Evolutionary conservation across 2,888 invertebrate genomes (phyloP), one percentile per base, ranked within the genome.

Genomic region (Argyra leucocephala): DNA sequence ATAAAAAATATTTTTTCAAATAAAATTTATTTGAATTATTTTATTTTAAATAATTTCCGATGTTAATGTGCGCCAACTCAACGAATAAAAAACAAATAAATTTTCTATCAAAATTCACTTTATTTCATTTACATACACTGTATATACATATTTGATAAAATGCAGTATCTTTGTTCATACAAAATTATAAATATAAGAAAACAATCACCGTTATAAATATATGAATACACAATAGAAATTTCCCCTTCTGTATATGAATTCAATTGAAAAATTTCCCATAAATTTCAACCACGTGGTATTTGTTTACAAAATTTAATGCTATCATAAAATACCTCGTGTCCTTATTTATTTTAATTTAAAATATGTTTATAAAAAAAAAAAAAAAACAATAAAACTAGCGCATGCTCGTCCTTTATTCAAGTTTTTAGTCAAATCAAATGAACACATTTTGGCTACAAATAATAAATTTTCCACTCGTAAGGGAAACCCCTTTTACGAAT

Each of bases 401-500:
- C 48, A 48, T 48, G 48, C 48, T 18, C 15, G 15, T 48, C 48
- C 48, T 48, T 48, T 48, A 18, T 48, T 48, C 18, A 48, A 48
- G 12, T 12, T 3, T 48, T 48, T 26, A 31, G 61, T 9, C 61
- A 61, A 61, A 61, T 61, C 61, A 61, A 31, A 61, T 31, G 31
- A 21, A 24, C 18, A 61, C 24, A 61, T 24, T 61, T 61, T 61
- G 26, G 18, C 26, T 18, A 48, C 15, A 18, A 48, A 48, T 48
- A 48, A 48, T 48, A 48, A 48, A 48, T 48, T 48, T 48, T 48
- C 48, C 48, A 48, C 48, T 48, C 48, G 48, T 48, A 48, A 48
- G 48, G 48, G 48, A 48, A 48, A 18, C 48, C 48, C 48, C 48
- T 48, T 48, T 48, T 48, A 48, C 48, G 48, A 48, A 48, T 48